Evolutionary conservation across 2,113 vertebrate species (phyloP), one percentile per base, ranked within the genome.

Genomic region (Dasyornis broadbenti): DNA sequence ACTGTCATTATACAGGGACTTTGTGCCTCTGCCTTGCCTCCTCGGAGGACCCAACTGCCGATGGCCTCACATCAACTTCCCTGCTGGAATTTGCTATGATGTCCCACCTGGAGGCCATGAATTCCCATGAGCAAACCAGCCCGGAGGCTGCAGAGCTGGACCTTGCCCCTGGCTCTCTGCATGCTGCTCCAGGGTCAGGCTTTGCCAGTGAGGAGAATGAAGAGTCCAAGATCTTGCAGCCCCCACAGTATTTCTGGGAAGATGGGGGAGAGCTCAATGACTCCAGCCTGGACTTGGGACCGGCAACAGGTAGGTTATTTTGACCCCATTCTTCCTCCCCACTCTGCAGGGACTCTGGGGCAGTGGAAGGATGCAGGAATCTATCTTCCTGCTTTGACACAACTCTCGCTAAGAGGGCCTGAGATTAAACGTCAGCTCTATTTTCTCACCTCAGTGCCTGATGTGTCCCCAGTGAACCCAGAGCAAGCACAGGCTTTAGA

Each of bases 121-220:
- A 97, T 80, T 96, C 97, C 0, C 97, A 94, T 0, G 98, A 98
- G 78, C 94, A 93, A 61, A 82, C 83, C 37, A 90, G 49, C 80
- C 85, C 70, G 1, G 93, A 93, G 37, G 50, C 88, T 42, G 80
- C 52, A 1, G 97, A 95, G 27, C 47, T 91, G 1, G 97, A 98
- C 17, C 79, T 95, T 76, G 21, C 78, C 15, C 95, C 97, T 23
- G 76, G 95, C 31, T 94, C 97, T 13, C 95, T 96, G 93, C 97
- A 75, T 60, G 96, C 96, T 53, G 98, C 98, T 27, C 98, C 98
- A 0, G 99, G 99, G 87, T 99, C 99, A 0, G 99, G 99, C 82
- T 98, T 99, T 95, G 98, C 98, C 86, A 98, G 98, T 0, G 98
- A 98, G 22, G 99, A 99, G 96, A 98, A 97, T 4, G 99, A 99